phyloP scores from a whole-genome alignment of 2,888 invertebrate genomes.

The Helleia helle region DNA sequence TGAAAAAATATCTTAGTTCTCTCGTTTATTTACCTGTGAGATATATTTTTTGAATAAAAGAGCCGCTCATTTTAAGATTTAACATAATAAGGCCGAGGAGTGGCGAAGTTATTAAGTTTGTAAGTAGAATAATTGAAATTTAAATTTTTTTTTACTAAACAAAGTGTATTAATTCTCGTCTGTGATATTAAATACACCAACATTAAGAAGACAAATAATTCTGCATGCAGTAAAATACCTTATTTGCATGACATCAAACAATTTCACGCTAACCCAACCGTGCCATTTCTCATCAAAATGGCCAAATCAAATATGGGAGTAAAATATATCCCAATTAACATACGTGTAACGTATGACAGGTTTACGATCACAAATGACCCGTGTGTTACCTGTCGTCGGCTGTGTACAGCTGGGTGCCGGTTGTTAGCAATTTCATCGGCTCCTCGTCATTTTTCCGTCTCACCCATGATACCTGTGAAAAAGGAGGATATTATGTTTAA shows the following conservation, averaged over 20 bases:
- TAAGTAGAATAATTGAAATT: too few species aligned
- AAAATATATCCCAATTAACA: slow-evolving; percentile 14
- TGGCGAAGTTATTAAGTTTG: too few species aligned
- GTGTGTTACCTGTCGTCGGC: slow-evolving; percentile 51
- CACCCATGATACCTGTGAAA: slow-evolving; percentile 57
- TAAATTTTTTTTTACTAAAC: background rate
- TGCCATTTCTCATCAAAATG: slow-evolving; percentile 3
- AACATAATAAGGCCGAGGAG: too few species aligned
- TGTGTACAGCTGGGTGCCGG: slow-evolving; percentile 60
- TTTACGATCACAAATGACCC: slow-evolving; percentile 21
- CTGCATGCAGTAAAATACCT: too few species aligned
- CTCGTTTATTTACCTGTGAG: too few species aligned
- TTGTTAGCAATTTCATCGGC: slow-evolving; percentile 60
- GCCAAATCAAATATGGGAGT: slow-evolving; percentile 9
- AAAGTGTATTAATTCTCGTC: too few species aligned
- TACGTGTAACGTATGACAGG: slow-evolving; percentile 16
- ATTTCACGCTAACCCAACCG: slow-evolving; percentile 2
- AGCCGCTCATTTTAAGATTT: too few species aligned
- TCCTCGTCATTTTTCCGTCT: slow-evolving; percentile 61
- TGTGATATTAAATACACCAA: too few species aligned
- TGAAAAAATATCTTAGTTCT: too few species aligned
- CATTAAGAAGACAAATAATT: too few species aligned
- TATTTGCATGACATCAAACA: slow-evolving; percentile 3
- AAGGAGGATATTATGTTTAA: slow-evolving; percentile 6
- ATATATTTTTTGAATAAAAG: too few species aligned